Base-by-base conservation (phyloP, 1,140 invertebrate genomes). In the Dufourea novaeangliae region DNA sequence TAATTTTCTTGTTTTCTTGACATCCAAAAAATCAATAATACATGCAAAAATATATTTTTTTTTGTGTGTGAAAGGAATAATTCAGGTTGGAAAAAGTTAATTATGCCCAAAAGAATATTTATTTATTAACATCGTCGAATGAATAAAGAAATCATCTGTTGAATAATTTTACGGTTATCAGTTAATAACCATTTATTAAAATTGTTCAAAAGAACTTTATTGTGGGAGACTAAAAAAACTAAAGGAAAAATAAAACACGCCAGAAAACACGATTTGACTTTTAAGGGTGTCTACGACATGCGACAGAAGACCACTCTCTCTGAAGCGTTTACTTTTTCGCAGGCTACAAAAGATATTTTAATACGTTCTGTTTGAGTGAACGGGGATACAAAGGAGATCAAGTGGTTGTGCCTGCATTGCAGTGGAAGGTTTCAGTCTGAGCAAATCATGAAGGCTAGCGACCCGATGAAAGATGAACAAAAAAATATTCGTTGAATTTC, bases 281-380 rank as follows among this genome's bases (percentile, higher is more conserved):
- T 54, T 69, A 37, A 37, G 59, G 59, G 54, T 22, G 61, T 29
- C 34, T 27, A 32, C 22, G 29, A 32, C 29, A 46, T 14, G 37
- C 41, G 39, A 69, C 52, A 69, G 59, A n/a, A n/a, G 20, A 67
- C 56, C 50, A 41, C 59, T 29, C 11, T 14, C 54, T 50, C 22
- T 37, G 22, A 59, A 76, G 39, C 64, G 54, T 76, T 76, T 59
- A 59, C 73, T 17, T 57, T 75, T 67, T 34, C 41, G 46, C 7
- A 69, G 64, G 64, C n/a, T 64, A 59, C 52, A 76, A 76, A 76
- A 67, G 54, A 76, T 46, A 57, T 57, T 73, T 66, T 46, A 71
- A 74, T 63, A 73, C 22, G 11, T 25, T 37, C 61, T 14, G 34
- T 74, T 22, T 37, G 73, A 57, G 11, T 44, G 56, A 61, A n/a